phyloP scores from a whole-genome alignment of 2,888 invertebrate species.

The Eurois occulta region DNA sequence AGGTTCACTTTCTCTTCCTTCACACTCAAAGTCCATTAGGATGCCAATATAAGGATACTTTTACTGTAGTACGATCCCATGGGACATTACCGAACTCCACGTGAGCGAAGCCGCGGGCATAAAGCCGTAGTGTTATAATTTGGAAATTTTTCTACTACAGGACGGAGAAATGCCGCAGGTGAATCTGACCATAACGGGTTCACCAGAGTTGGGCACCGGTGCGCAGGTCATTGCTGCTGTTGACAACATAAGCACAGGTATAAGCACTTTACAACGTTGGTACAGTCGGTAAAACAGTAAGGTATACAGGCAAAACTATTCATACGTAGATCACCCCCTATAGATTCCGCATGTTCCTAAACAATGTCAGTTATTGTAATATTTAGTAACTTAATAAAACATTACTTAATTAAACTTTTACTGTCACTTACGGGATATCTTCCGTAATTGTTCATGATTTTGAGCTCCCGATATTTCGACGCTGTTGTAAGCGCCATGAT shows the following conservation, averaged over 20 bases:
- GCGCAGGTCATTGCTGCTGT: slow-evolving; percentile 60
- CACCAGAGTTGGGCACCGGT: slow-evolving; percentile 67
- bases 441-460: too few relatives aligned
- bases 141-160: slow-evolving; percentile 10
- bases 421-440: too few relatives aligned
- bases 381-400: background rate
- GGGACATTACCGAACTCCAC: too few relatives aligned
- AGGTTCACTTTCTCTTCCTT: too few relatives aligned
- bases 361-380: background rate
- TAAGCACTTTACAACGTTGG: background rate
- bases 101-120: background rate
- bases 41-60: too few relatives aligned
- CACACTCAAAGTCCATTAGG: too few relatives aligned
- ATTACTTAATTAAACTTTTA: too few relatives aligned
- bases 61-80: too few relatives aligned
- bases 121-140: background rate
- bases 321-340: background rate
- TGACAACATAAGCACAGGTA: slow-evolving; percentile 68
- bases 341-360: background rate
- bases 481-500: too few relatives aligned
- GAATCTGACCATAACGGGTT: slow-evolving; percentile 57
- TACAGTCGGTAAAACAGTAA: background rate
- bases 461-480: too few relatives aligned
- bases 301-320: background rate
- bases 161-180: slow-evolving; percentile 58